These are phyloP conservation scores for Hydrozoanthus gracilis DNA, from an alignment of 92 coral and sea anemone species.

Conservation along the genomic window DNA sequence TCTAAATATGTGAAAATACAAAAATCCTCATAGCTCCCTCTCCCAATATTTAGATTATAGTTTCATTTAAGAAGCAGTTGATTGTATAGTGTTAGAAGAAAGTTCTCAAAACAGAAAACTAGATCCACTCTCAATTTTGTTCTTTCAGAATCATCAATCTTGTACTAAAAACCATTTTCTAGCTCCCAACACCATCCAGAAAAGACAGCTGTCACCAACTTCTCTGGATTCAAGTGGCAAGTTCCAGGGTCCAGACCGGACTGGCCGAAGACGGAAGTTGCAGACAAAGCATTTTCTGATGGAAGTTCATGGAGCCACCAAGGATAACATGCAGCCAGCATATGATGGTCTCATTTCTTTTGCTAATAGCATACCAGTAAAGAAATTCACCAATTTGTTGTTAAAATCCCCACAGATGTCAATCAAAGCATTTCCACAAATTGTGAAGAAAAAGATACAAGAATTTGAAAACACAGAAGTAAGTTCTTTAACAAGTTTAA, in stretches of 20 bases:
- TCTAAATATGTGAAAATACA: background rate
- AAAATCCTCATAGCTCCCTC: background rate
- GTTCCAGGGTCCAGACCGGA: constrained; percentile 12
- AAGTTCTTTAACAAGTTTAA: constrained; percentile 61
- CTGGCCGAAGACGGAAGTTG: constrained; percentile 33
- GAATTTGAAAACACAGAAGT: constrained; percentile 53
- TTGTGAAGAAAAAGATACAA: constrained; percentile 49
- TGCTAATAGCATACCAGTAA: constrained; percentile 10
- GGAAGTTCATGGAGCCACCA: constrained; percentile 46
- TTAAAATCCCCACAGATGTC: constrained; percentile 45
- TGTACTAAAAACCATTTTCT: background rate
- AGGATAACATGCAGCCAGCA: constrained; percentile 45
- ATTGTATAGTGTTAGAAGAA: background rate
- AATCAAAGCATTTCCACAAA: constrained; percentile 47
- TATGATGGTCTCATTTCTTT: constrained; percentile 41
- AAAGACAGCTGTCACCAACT: constrained; percentile 16
- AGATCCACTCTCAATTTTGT: background rate
- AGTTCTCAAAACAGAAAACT: background rate
- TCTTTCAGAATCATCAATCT: constrained; percentile 11
- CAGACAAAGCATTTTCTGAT: constrained; percentile 31
- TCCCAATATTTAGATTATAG: background rate
- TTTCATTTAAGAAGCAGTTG: background rate
- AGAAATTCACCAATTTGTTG: constrained; percentile 35
- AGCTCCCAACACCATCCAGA: background rate
- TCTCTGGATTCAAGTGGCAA: constrained; percentile 4